Evolutionary conservation across 2,888 invertebrate genomes (phyloP).

Genomic region (Vesta saturnalis): DNA sequence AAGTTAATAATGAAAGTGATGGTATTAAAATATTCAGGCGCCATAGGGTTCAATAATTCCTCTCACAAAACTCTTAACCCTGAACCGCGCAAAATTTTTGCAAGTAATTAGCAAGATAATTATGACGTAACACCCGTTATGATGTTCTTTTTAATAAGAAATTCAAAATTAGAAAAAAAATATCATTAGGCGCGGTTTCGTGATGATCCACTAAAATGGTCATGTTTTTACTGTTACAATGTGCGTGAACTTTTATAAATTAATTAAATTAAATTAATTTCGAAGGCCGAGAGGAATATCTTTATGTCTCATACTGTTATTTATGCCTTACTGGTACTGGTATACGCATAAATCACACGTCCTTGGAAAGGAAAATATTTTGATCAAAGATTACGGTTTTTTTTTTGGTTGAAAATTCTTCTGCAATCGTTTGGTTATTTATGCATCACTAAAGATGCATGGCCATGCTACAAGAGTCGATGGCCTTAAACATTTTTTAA

Average conservation of each 20-base stretch:
- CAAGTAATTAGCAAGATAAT: too few species aligned
- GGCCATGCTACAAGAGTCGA: not conserved
- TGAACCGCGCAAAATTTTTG: too few species aligned
- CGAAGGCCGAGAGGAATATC: too few species aligned
- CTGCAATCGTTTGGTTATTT: not conserved
- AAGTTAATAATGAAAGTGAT: constrained; percentile 12
- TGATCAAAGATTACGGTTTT: not conserved
- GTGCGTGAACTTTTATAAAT: not conserved
- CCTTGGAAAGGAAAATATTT: not conserved
- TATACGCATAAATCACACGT: not conserved
- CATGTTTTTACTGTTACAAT: not conserved
- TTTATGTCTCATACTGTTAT: not conserved
- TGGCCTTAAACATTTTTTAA: not conserved
- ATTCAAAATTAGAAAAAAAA: constrained; percentile 1
- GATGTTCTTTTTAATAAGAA: too few species aligned
- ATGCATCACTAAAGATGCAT: constrained; percentile 1
- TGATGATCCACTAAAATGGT: not conserved
- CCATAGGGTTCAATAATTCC: constrained; percentile 12
- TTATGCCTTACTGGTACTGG: not conserved
- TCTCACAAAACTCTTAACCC: too few species aligned
- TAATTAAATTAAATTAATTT: too few species aligned
- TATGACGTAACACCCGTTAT: too few species aligned
- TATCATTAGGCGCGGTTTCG: not conserved
- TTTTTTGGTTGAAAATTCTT: not conserved
- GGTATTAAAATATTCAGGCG: not conserved